Percentiles rank a stretch among this genome's conserved stretches.
phyloP scores from a whole-genome alignment of 2,113 vertebrate genomes.

The Addax nasomaculatus region DNA sequence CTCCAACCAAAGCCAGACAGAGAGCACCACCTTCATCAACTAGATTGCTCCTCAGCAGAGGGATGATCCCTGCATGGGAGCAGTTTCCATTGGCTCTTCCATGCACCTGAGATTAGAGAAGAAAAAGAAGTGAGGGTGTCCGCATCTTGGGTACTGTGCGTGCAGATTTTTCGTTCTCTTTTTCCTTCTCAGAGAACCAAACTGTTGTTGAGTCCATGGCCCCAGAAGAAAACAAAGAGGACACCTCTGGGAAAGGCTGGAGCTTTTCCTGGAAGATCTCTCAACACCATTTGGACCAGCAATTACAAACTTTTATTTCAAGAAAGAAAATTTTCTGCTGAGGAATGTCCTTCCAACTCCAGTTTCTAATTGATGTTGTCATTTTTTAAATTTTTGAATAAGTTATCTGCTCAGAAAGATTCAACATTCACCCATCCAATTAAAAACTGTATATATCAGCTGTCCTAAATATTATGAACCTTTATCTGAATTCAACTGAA shows the following conservation, averaged over 20 bases:
- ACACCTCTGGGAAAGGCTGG: neutral
- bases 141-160: neutral
- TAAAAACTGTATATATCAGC: neutral
- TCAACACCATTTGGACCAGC: neutral
- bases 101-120: neutral
- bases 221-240: neutral
- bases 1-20: neutral
- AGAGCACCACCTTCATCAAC: neutral
- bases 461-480: neutral
- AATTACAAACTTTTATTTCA: neutral
- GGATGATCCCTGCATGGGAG: neutral
- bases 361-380: neutral
- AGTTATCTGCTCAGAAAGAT: neutral
- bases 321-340: neutral
- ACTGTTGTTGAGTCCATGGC: neutral
- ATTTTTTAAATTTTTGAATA: neutral
- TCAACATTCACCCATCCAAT: neutral
- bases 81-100: neutral
- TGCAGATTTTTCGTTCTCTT: accelerated
- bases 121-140: neutral
- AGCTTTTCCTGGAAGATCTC: neutral
- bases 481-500: neutral
- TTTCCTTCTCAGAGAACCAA: neutral
- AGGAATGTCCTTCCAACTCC: neutral
- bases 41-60: neutral